phyloP scores from a whole-genome alignment of 2,797 vertebrate species.

The Anguilla marmorata region DNA sequence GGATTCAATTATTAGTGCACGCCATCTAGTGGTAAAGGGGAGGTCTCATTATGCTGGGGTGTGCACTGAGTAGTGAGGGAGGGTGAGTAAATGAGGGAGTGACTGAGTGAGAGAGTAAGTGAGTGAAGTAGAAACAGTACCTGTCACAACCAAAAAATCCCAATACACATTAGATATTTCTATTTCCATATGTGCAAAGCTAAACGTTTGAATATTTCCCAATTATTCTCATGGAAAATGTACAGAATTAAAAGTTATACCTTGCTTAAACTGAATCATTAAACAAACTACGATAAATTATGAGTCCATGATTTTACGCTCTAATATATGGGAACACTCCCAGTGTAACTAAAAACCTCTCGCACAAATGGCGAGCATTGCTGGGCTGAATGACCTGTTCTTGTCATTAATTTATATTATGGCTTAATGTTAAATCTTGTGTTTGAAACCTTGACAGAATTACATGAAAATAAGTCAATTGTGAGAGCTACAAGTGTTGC shows the following conservation, averaged over 20 bases:
- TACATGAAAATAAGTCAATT: background rate
- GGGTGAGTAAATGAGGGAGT: background rate
- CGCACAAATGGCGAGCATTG: too few relatives aligned
- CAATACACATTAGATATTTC: background rate
- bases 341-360: background rate
- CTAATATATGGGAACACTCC: background rate
- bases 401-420: too few relatives aligned
- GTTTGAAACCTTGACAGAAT: background rate
- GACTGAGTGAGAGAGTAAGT: background rate
- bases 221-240: background rate
- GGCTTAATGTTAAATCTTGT: background rate
- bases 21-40: background rate
- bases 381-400: too few relatives aligned
- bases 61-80: background rate
- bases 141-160: background rate
- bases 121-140: background rate
- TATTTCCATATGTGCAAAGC: background rate
- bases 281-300: background rate
- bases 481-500: background rate
- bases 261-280: background rate
- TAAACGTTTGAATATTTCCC: background rate
- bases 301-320: background rate
- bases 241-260: background rate
- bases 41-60: background rate
- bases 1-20: background rate